Evolutionary conservation across 2,113 vertebrate species (phyloP), one percentile per base, ranked within the genome.

Genomic region (Perccottus glenii): DNA sequence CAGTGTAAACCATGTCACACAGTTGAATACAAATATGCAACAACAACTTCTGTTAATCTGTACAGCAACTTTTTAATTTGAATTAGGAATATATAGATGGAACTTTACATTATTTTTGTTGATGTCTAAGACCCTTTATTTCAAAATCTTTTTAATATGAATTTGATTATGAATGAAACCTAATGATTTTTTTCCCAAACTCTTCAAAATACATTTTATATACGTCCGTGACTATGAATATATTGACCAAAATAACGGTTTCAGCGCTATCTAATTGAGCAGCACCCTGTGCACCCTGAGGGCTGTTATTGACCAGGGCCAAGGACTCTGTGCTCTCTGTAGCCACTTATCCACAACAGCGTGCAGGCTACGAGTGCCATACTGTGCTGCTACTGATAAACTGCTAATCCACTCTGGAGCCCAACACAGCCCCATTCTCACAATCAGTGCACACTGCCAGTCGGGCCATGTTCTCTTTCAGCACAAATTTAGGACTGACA

Each of bases 311-410:
- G 79, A 79, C 77, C 72, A 63, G 73, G 64, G 66, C 77, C 77
- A 78, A 78, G 70, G 79, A 78, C 77, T 82, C 51, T 0, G 50
- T n/a, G 53, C 57, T 78, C 64, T 83, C 63, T 80, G 67, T 66
- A 85, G 74, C 66, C 80, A 67, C 80, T 86, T 78, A 80, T 79
- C 73, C 78, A 59, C 70, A 64, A 72, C 70, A 35, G 49, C n/a
- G 53, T 5, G 6, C 43, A 36, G 43, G 70, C 76, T 74, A 46
- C 35, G 77, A 82, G 72, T 67, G 75, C 65, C 73, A 79, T 72
- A 72, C 67, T 73, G 81, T 83, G 83, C 67, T 69, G 59, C 14
- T 47, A 80, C 83, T 83, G 86, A 90, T 88, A 90, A 86, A 87
- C 83, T 63, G 59, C 74, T 86, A 86, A 86, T 86, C 84, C 82